These are phyloP conservation scores for Amphimallon solstitiale DNA, from an alignment of 2,888 invertebrate genomes.

Conservation along the genomic window DNA sequence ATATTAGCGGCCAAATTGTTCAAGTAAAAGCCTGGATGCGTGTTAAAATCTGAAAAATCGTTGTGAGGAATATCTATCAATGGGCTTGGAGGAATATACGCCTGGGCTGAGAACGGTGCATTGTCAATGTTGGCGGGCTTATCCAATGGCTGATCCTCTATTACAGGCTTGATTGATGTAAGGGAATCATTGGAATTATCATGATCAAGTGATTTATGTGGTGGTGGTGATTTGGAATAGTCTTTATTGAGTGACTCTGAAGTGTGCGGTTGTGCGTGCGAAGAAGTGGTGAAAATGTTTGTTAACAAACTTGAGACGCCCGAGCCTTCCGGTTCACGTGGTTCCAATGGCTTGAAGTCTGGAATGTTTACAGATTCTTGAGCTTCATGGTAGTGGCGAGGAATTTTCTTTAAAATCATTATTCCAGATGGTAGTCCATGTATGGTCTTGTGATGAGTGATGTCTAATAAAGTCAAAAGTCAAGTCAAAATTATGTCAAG, in stretches of 20 bases:
- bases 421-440: conserved; percentile 56
- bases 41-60: conserved; percentile 21
- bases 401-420: conserved; percentile 60
- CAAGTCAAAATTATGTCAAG: conserved; percentile 41
- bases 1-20: conserved; percentile 9
- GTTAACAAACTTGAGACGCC: conserved; percentile 18
- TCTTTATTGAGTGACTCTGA: neutral
- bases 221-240: conserved; percentile 8
- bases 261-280: conserved; percentile 34
- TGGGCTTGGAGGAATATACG: neutral
- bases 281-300: conserved; percentile 29
- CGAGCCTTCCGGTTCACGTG: conserved; percentile 11
- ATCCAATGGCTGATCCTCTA: neutral
- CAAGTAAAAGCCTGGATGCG: conserved; percentile 17
- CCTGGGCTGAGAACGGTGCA: neutral
- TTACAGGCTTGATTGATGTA: neutral
- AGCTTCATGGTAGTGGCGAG: conserved; percentile 42
- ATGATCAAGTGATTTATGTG: neutral
- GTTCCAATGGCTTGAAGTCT: conserved; percentile 50
- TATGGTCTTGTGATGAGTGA: conserved; percentile 47
- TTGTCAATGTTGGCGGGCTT: neutral
- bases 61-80: conserved; percentile 10
- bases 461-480: conserved; percentile 49
- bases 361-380: conserved; percentile 46
- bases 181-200: conserved; percentile 1